Conservation (phyloP, 2,888 invertebrate genomes). For the Lycia hirtaria region DNA sequence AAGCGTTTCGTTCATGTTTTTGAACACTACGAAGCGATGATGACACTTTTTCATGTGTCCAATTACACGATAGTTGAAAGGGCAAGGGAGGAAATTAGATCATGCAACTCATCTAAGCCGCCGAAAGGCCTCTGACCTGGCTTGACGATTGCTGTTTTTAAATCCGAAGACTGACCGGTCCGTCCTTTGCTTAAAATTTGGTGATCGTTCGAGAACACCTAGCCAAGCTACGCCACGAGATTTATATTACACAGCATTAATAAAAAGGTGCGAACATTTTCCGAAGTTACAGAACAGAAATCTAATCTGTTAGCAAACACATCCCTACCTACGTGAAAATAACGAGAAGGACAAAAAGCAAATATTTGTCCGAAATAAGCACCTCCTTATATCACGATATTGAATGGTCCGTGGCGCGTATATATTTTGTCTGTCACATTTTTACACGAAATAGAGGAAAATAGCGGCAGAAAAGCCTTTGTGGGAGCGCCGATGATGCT, state of each 20-base stretch:
- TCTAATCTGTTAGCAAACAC: constrained; percentile 39
- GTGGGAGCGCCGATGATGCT: constrained; percentile 12
- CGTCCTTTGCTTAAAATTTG: no score
- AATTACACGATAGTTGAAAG: no score
- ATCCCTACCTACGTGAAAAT: constrained; percentile 33
- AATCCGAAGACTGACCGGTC: no score
- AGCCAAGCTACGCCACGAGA: no score
- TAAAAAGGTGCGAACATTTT: constrained; percentile 20
- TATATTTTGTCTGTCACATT: constrained; percentile 29
- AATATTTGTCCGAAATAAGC: constrained; percentile 41
- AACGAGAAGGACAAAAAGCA: constrained; percentile 41
- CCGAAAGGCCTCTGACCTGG: no score
- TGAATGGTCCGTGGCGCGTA: constrained; percentile 32
- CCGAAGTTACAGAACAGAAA: constrained; percentile 29
- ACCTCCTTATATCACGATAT: constrained; percentile 39
- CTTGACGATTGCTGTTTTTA: no score
- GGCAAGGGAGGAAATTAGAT: no score
- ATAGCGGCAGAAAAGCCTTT: constrained; percentile 25
- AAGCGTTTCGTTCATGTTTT: no score
- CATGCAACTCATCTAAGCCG: no score
- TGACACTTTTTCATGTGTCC: no score
- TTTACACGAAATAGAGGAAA: constrained; percentile 29
- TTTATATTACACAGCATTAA: background rate
- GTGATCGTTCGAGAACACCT: no score
- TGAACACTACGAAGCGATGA: no score